Evolutionary conservation across 2,888 invertebrate species (phyloP).

Genomic region (Deladenus siricidicola): DNA sequence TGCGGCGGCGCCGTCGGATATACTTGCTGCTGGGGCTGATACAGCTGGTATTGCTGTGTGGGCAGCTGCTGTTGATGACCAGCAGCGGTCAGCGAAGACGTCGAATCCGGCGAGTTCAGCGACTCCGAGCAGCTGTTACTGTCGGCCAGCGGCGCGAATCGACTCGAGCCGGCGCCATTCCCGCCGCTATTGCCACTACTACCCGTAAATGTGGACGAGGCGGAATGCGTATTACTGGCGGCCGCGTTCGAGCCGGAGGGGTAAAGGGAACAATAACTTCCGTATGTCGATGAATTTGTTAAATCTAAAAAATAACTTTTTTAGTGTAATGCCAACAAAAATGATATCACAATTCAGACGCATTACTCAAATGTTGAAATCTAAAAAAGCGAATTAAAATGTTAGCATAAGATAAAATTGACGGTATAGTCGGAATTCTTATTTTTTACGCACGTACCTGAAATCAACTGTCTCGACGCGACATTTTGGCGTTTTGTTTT

Average conservation of each 20-base stretch:
- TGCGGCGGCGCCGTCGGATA: no score
- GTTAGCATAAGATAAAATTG: no score
- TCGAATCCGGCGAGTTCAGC: constrained; percentile 33
- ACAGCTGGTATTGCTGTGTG: background rate
- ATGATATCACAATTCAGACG: no score
- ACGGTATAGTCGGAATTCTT: no score
- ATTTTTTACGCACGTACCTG: no score
- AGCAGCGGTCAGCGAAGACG: background rate
- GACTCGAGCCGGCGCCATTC: background rate
- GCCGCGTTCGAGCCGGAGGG: background rate
- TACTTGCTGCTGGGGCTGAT: background rate
- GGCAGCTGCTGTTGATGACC: background rate
- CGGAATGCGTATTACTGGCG: no score
- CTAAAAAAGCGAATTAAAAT: no score
- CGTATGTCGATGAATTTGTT: background rate
- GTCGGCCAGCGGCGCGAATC: background rate
- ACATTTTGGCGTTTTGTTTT: no score
- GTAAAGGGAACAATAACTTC: background rate
- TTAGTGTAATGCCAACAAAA: no score
- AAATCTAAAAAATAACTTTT: background rate
- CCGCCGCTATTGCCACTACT: background rate
- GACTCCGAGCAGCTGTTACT: constrained; percentile 28
- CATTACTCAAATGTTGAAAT: no score
- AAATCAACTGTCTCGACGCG: no score
- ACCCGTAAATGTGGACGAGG: background rate